A percentile compares a stretch with the other conserved stretches of the same genome.
Conservation (phyloP, 2,888 invertebrate species). For the Megastigmus dorsalis region DNA sequence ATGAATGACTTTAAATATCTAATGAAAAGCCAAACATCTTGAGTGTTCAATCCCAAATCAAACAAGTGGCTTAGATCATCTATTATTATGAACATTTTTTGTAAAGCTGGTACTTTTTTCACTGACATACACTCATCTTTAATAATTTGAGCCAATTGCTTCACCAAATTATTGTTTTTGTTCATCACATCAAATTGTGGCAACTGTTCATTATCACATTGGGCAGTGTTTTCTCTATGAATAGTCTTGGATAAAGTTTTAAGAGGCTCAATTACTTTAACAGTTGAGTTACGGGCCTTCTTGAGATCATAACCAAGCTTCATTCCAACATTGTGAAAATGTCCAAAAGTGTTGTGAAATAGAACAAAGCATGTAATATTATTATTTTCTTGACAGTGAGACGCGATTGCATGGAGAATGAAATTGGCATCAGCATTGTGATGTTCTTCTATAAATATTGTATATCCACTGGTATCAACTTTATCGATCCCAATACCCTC, state of each 20-base stretch:
- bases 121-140: slow-evolving; percentile 73
- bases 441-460: slow-evolving; percentile 82
- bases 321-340: slow-evolving; percentile 85
- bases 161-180: slow-evolving; percentile 70
- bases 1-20: slow-evolving; percentile 64
- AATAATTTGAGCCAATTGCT: slow-evolving; percentile 73
- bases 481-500: slow-evolving; percentile 80
- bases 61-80: slow-evolving; percentile 85
- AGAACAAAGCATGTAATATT: slow-evolving; percentile 80
- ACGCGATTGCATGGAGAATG: slow-evolving; percentile 81
- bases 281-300: slow-evolving; percentile 75
- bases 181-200: slow-evolving; percentile 61
- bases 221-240: slow-evolving; percentile 69
- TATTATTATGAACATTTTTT: slow-evolving; percentile 78
- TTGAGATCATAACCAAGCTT: slow-evolving; percentile 84
- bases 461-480: slow-evolving; percentile 76
- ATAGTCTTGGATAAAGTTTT: slow-evolving; percentile 67
- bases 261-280: slow-evolving; percentile 77
- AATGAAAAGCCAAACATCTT: slow-evolving; percentile 74
- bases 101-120: slow-evolving; percentile 69
- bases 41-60: slow-evolving; percentile 78
- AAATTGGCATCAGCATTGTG: slow-evolving; percentile 84
- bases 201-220: slow-evolving; percentile 68
- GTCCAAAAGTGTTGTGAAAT: slow-evolving; percentile 82
- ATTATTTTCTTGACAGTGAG: slow-evolving; percentile 79